A percentile compares a stretch with the other conserved stretches of the same genome.
These are phyloP conservation scores for Parazoanthus atlanticus DNA, from an alignment of 92 coral and sea anemone species.

Conservation along the genomic window DNA sequence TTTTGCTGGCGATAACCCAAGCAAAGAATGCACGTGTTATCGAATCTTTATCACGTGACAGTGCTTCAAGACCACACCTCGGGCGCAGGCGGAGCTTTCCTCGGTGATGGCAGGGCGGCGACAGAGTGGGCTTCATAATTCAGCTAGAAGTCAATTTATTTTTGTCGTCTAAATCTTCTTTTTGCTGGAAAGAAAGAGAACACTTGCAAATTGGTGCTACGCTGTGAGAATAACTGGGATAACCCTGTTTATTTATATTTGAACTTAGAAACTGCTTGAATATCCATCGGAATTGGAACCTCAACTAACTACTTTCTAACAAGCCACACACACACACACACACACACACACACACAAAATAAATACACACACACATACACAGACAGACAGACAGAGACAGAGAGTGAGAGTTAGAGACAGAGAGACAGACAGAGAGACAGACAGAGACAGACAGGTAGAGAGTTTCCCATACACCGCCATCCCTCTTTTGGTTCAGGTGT, in stretches of 20 bases:
- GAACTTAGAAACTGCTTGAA: neutral
- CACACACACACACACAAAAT: no score
- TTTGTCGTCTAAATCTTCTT: slow-evolving; percentile 26
- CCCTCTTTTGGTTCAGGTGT: no score
- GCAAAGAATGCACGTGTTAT: no score
- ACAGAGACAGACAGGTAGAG: no score
- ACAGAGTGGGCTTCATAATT: neutral
- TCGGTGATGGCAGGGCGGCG: no score
- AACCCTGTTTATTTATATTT: neutral
- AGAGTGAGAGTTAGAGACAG: no score
- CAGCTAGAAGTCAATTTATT: neutral
- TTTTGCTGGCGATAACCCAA: neutral
- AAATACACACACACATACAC: no score
- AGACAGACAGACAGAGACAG: no score
- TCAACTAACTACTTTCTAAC: no score
- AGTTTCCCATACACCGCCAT: neutral
- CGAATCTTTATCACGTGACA: neutral
- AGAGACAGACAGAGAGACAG: no score
- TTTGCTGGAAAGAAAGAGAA: neutral
- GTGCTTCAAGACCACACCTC: neutral
- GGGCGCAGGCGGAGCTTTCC: no score
- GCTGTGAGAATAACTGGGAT: neutral
- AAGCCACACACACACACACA: no score
- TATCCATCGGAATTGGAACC: neutral
- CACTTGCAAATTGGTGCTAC: neutral